phyloP scores from a whole-genome alignment of 2,113 vertebrate genomes.

The Salvator merianae region DNA sequence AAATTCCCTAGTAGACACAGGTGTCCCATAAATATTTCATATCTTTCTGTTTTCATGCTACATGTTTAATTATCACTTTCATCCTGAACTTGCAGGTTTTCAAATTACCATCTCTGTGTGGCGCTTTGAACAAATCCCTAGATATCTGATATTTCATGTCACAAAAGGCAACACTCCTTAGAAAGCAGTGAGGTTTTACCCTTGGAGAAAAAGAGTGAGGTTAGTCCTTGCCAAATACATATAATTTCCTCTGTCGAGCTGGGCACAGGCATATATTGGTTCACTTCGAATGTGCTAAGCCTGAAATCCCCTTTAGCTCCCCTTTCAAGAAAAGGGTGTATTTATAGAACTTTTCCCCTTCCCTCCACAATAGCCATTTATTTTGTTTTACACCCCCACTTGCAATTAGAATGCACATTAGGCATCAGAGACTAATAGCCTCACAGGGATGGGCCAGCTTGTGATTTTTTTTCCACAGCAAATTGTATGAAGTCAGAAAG shows the following conservation, averaged over 20 bases:
- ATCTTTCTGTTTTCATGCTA: background rate
- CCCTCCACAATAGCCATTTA: background rate
- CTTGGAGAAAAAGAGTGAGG: background rate
- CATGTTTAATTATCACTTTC: background rate
- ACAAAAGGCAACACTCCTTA: background rate
- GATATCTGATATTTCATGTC: slow-evolving; percentile 6
- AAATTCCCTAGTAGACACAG: background rate
- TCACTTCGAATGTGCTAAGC: background rate
- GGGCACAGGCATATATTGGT: background rate
- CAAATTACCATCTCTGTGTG: slow-evolving; percentile 15
- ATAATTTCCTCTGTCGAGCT: background rate
- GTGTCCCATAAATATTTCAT: background rate
- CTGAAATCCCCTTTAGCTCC: background rate
- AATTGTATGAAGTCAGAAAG: slow-evolving; percentile 34
- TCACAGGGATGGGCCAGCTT: slow-evolving; percentile 26
- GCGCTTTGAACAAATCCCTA: background rate
- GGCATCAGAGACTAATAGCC: slow-evolving; percentile 30
- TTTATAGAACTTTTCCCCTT: slow-evolving; percentile 2
- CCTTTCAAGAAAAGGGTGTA: background rate
- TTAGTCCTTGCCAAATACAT: background rate
- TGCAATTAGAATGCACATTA: background rate
- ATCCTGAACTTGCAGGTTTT: slow-evolving; percentile 10
- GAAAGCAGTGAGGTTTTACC: slow-evolving; percentile 9
- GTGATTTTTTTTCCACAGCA: slow-evolving; percentile 46
- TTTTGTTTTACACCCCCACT: slow-evolving; percentile 18